These are phyloP conservation scores for Listrodromus nycthemerus DNA, from an alignment of 2,888 invertebrate species.

Conservation along the genomic window DNA sequence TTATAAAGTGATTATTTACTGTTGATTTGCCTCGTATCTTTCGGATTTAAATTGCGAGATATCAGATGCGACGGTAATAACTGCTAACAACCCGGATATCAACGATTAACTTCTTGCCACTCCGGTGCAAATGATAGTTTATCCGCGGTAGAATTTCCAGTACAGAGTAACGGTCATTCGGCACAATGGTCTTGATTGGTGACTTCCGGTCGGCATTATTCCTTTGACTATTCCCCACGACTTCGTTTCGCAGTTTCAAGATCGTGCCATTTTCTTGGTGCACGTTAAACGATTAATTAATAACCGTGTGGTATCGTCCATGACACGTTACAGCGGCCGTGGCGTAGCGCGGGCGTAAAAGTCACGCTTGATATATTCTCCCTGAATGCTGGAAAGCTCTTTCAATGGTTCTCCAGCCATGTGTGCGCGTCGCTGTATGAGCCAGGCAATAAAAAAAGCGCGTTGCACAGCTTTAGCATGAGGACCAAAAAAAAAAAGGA, in stretches of 20 bases:
- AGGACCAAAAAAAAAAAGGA: conserved; percentile 14
- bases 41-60: too few species aligned
- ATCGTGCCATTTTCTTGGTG: conserved; percentile 29
- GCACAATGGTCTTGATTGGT: not conserved
- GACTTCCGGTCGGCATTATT: not conserved
- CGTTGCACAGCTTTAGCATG: conserved; percentile 19
- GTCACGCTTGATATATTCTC: conserved; percentile 66
- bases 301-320: conserved; percentile 62
- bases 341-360: conserved; percentile 56
- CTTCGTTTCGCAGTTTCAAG: conserved; percentile 15
- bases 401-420: conserved; percentile 36
- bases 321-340: conserved; percentile 63
- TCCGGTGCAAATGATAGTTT: not conserved
- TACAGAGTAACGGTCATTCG: not conserved
- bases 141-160: not conserved
- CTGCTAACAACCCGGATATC: too few species aligned
- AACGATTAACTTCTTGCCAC: too few species aligned
- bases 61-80: too few species aligned
- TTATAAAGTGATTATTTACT: too few species aligned
- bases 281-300: conserved; percentile 62
- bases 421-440: conserved; percentile 1
- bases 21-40: too few species aligned
- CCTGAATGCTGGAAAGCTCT: conserved; percentile 17
- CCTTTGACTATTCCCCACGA: not conserved
- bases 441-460: conserved; percentile 37